Evolutionary conservation across 2,888 invertebrate species (phyloP).

Genomic region (Lochmaea capreae): DNA sequence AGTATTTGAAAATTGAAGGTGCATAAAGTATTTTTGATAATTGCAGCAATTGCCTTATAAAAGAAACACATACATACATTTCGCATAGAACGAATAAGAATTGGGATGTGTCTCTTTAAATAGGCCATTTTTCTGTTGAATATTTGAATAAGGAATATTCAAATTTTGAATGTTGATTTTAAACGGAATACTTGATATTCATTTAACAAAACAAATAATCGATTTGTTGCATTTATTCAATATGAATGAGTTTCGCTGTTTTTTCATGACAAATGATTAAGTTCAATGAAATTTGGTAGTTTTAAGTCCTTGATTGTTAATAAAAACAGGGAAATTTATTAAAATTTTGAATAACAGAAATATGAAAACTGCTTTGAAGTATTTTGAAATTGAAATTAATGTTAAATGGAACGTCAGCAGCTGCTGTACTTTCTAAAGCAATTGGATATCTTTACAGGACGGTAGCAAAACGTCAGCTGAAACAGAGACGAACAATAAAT

Average conservation of each 20-base stretch:
- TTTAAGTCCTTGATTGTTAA: neutral
- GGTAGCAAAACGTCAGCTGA: conserved; percentile 66
- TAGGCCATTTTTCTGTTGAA: conserved; percentile 4
- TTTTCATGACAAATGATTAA: neutral
- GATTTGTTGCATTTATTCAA: conserved; percentile 23
- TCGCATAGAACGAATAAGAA: neutral
- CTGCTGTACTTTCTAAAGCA: conserved; percentile 52
- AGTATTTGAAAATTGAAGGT: conserved; percentile 29
- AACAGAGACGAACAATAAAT: conserved; percentile 63
- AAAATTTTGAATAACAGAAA: conserved; percentile 23
- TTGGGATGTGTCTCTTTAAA: conserved; percentile 21
- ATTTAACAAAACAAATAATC: neutral
- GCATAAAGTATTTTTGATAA: conserved; percentile 33
- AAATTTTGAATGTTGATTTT: conserved; percentile 18
- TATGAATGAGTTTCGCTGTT: conserved; percentile 33
- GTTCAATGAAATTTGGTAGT: no score
- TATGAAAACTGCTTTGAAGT: conserved; percentile 44
- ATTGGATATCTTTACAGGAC: conserved; percentile 67
- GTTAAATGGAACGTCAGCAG: conserved; percentile 37
- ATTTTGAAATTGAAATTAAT: conserved; percentile 22
- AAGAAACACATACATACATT: conserved; percentile 11
- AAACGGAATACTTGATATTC: neutral
- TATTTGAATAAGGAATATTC: conserved; percentile 23
- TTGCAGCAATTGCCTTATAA: conserved; percentile 27
- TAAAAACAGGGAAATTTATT: conserved; percentile 37